Evolutionary conservation across 2,888 invertebrate genomes (phyloP), one percentile per base, ranked within the genome.

Genomic region (Rhodophaea formosa): DNA sequence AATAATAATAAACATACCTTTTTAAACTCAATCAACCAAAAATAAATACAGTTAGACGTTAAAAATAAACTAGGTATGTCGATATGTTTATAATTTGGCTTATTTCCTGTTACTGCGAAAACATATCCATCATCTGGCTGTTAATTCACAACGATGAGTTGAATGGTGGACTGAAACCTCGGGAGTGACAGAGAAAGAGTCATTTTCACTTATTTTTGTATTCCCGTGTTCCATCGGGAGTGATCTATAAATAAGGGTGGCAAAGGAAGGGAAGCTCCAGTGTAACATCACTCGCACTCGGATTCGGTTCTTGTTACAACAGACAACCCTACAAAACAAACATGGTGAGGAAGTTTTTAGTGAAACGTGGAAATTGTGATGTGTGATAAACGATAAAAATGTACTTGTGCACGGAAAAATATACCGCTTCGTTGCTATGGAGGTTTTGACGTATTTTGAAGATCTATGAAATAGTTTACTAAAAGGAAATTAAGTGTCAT

Each of bases 251-350:
- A 91, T 91, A 91, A 82, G 87, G 89, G 89, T 88, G 80, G 77
- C 73, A 77, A 67, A 70, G 77, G 76, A 76, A 79, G 77, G 80
- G 78, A 76, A 79, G 83, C 77, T 82, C 80, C 86, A 91, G 91
- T 91, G 91, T 90, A 88, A 88, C 86, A 85, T 79, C 89, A 91
- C 88, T 89, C 91, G 91, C 91, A 89, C 88, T 86, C 89, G 80
- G 82, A 82, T 87, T 88, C 88, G 80, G 91, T 91, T 90, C 90
- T 88, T 88, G 87, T 90, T 88, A 86, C 87, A 71, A 78, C 86
- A 79, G 77, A 73, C 80, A 80, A 81, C 78, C 79, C 82, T 75
- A 79, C 72, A 76, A 70, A 75, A 63, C 68, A 79, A 84, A 68
- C 75, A 89, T 91, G 90, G 90, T 91, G 88, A 91, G 90, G 71